These are phyloP conservation scores for Anableps anableps DNA, from an alignment of 2,797 vertebrate genomes.

Conservation along the genomic window DNA sequence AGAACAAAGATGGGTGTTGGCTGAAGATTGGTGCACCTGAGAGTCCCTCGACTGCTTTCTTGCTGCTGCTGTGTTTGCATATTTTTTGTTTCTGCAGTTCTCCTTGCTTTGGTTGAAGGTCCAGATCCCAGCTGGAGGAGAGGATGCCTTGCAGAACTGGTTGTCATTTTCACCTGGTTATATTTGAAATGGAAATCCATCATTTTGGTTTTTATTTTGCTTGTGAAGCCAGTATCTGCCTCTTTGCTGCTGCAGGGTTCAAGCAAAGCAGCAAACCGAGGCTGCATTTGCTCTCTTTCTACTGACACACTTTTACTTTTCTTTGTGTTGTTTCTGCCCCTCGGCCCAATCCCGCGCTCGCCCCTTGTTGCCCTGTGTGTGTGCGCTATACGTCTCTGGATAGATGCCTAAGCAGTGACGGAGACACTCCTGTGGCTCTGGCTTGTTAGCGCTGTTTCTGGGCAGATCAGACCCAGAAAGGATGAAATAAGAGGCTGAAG, in stretches of 20 bases:
- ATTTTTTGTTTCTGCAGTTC: neutral
- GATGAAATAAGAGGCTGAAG: constrained; percentile 19
- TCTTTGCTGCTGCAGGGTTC: constrained; percentile 10
- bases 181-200: neutral
- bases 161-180: neutral
- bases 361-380: constrained; percentile 18
- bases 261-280: constrained; percentile 11
- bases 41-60: constrained; percentile 9
- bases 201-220: neutral
- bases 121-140: constrained; percentile 28
- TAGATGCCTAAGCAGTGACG: constrained; percentile 56
- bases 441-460: constrained; percentile 70
- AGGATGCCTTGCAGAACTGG: neutral
- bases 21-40: neutral
- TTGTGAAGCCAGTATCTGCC: neutral
- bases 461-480: constrained; percentile 62
- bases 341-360: constrained; percentile 20
- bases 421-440: constrained; percentile 45
- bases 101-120: constrained; percentile 10
- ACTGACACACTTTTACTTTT: constrained; percentile 16
- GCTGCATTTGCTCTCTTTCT: constrained; percentile 20
- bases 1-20: neutral
- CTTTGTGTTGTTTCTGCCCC: constrained; percentile 28
- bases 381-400: constrained; percentile 47
- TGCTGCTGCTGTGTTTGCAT: constrained; percentile 27